Conservation (phyloP, 2,888 invertebrate species). For the Lycia hirtaria region DNA sequence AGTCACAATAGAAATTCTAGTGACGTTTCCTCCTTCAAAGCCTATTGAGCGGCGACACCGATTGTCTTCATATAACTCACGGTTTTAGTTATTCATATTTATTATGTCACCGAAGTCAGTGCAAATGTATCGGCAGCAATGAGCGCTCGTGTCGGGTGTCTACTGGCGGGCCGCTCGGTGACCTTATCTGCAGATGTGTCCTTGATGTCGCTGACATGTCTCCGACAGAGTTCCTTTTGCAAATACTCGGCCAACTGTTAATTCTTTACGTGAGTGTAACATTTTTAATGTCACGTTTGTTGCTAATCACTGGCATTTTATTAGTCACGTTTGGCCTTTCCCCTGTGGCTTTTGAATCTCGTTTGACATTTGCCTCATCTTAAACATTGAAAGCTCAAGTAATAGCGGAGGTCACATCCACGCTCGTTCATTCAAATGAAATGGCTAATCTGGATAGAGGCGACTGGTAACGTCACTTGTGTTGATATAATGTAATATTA, state of each 20-base stretch:
- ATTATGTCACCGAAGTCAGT: conserved; percentile 47
- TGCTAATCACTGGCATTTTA: conserved; percentile 27
- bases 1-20: conserved; percentile 44
- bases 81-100: conserved; percentile 30
- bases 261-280: conserved; percentile 51
- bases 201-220: conserved; percentile 47
- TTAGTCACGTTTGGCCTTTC: conserved; percentile 23
- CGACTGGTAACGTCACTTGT: neutral
- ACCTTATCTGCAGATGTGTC: conserved; percentile 52
- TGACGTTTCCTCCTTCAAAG: conserved; percentile 25
- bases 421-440: neutral
- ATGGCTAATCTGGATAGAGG: neutral
- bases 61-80: conserved; percentile 33
- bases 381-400: conserved; percentile 24
- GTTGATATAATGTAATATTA: conserved; percentile 16
- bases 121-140: conserved; percentile 53
- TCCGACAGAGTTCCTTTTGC: conserved; percentile 45
- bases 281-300: conserved; percentile 26
- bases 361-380: conserved; percentile 40
- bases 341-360: conserved; percentile 32
- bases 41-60: conserved; percentile 16
- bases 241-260: conserved; percentile 47
- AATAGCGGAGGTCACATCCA: conserved; percentile 8
- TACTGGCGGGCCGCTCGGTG: conserved; percentile 46
- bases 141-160: conserved; percentile 60